Evolutionary conservation across 2,888 invertebrate species (phyloP), one percentile per base, ranked within the genome.

Genomic region (Dinocampus coccinellae): DNA sequence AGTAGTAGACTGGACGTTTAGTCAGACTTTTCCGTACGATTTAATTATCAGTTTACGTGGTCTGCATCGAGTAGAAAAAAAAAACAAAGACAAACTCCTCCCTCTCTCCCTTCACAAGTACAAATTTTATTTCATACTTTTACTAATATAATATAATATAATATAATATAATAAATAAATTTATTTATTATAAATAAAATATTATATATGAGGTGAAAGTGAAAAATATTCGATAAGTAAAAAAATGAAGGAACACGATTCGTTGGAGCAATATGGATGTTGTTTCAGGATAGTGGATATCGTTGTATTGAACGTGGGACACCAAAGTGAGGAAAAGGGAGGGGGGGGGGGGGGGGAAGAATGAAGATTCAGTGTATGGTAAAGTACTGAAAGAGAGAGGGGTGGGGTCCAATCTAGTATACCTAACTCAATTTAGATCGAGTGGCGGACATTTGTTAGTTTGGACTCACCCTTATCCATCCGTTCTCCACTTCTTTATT

Each of bases 371-470:
- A 67, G 69, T 69, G 72, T 57, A 69, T 39, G 58, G 26, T 26
- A 26, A 26, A 29, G n/a, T 42, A 68, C 20, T 22, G 33, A 6
- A 26, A 13, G 24, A 39, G 60, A 42, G 39, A n/a, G 34, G 47
- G 69, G 73, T 70, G 74, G 76, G n/a, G 73, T 72, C 72, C 69
- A 67, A 70, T 74, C 64, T 57, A 70, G 57, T 69, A 70, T 82
- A 83, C 83, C 83, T 88, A 87, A 88, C 88, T 87, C 88, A 87
- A 88, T 88, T 88, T 87, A 88, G 88, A 88, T 88, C 87, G 87
- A 88, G 88, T 87, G 85, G 81, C 82, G 81, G 79, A 83, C 87
- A 88, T 88, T 88, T 87, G 85, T 88, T 86, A 85, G 81, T 78
- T 53, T 76, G 77, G 80, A 77, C 81, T 80, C 76, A 78, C 77